A percentile compares a stretch with the other conserved stretches of the same genome.
These are phyloP conservation scores for Pavo muticus DNA, from an alignment of 2,113 vertebrate genomes.

Conservation along the genomic window DNA sequence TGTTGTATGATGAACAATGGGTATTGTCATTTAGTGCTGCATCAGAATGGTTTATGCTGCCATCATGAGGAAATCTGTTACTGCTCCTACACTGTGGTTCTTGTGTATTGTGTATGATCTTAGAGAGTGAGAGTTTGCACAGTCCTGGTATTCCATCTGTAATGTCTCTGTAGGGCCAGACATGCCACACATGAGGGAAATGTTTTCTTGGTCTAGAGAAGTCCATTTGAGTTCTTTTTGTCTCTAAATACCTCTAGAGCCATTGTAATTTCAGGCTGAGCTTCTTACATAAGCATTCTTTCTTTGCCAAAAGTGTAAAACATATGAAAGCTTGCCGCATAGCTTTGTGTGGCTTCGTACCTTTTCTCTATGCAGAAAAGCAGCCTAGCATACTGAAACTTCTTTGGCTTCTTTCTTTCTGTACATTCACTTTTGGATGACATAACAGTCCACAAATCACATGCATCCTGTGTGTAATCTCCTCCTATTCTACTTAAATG, in stretches of 20 bases:
- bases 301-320: neutral
- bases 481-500: neutral
- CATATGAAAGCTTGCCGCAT: neutral
- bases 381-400: neutral
- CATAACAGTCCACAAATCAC: neutral
- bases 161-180: neutral
- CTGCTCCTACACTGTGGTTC: neutral
- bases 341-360: neutral
- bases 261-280: neutral
- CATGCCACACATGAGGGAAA: neutral
- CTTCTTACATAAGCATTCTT: neutral
- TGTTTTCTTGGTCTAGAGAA: neutral
- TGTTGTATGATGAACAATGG: neutral
- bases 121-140: neutral
- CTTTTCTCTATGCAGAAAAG: neutral
- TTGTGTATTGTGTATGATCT: neutral
- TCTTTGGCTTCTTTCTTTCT: neutral
- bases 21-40: neutral
- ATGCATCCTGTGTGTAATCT: neutral
- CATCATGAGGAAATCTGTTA: constrained; percentile 62
- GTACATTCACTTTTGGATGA: neutral
- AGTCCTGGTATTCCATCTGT: neutral
- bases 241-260: neutral
- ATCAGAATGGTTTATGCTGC: constrained; percentile 63
- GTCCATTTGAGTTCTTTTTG: neutral